Conservation (phyloP, 2,888 invertebrate genomes). For the Polydrusus pterygomalis region DNA sequence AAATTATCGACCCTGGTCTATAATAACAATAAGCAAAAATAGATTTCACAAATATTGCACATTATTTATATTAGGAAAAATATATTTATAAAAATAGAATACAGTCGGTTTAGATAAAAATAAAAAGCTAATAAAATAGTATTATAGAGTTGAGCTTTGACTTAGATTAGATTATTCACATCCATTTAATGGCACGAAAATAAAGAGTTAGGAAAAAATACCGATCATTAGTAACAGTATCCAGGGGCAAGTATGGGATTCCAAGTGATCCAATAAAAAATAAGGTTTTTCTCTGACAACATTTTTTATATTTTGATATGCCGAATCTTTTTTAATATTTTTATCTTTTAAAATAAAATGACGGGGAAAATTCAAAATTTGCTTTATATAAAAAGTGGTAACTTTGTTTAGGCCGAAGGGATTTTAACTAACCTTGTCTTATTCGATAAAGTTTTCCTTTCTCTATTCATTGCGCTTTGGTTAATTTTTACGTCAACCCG, state of each 20-base stretch:
- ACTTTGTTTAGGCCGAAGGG: too few species aligned
- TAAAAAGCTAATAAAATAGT: conserved; percentile 16
- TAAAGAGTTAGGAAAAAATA: conserved; percentile 16
- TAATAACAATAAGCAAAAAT: background rate
- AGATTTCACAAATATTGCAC: conserved; percentile 21
- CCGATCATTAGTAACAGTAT: background rate
- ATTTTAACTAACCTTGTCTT: too few species aligned
- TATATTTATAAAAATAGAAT: conserved; percentile 31
- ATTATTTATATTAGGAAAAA: conserved; percentile 15
- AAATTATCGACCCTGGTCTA: too few species aligned
- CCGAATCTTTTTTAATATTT: too few species aligned
- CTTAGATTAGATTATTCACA: conserved; percentile 48
- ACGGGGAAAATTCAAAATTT: too few species aligned
- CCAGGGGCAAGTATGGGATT: background rate
- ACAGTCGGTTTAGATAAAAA: conserved; percentile 17
- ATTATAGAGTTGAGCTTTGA: conserved; percentile 38
- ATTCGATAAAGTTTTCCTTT: too few species aligned
- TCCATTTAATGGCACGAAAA: conserved; percentile 50
- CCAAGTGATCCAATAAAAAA: background rate
- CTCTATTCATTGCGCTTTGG: too few species aligned
- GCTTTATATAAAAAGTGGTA: too few species aligned
- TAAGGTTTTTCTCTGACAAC: too few species aligned
- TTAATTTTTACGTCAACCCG: too few species aligned
- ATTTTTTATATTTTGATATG: too few species aligned
- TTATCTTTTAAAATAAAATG: too few species aligned